phyloP scores from a whole-genome alignment of 2,113 vertebrate genomes.

The Phocoena sinus region DNA sequence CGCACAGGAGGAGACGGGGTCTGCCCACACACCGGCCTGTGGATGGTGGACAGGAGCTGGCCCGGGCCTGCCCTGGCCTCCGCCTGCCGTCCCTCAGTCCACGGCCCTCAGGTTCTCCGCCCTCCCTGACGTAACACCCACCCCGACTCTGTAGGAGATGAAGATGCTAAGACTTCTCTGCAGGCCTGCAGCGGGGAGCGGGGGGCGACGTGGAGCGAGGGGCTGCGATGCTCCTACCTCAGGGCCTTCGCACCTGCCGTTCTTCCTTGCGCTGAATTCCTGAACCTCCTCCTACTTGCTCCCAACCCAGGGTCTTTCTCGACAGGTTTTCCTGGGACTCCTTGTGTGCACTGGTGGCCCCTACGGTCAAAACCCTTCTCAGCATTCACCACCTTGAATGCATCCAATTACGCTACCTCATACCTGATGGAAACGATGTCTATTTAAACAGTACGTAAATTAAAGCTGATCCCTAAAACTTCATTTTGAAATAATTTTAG shows the following conservation, averaged over 20 bases:
- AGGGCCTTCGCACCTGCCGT: neutral
- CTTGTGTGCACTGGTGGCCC: fast-evolving
- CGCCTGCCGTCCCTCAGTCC: neutral
- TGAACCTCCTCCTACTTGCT: neutral
- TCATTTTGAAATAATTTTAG: neutral
- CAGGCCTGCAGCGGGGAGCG: neutral
- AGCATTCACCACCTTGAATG: too few species aligned
- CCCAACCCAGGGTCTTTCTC: neutral
- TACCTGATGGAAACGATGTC: fast-evolving
- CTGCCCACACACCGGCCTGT: too few species aligned
- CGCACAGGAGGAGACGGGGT: too few species aligned
- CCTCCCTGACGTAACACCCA: neutral
- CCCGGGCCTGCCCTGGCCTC: neutral
- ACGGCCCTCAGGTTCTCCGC: neutral
- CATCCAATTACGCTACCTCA: neutral
- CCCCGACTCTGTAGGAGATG: neutral
- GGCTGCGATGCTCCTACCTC: neutral
- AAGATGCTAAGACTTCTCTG: neutral
- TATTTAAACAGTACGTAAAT: neutral
- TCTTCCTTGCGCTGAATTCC: neutral
- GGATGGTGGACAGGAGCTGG: too few species aligned
- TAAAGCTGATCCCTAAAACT: neutral
- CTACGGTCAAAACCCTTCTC: neutral
- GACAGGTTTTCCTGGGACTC: neutral
- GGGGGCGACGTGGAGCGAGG: neutral